These are phyloP conservation scores for Ceyx margarethae DNA, from an alignment of 2,113 vertebrate genomes.

Conservation along the genomic window DNA sequence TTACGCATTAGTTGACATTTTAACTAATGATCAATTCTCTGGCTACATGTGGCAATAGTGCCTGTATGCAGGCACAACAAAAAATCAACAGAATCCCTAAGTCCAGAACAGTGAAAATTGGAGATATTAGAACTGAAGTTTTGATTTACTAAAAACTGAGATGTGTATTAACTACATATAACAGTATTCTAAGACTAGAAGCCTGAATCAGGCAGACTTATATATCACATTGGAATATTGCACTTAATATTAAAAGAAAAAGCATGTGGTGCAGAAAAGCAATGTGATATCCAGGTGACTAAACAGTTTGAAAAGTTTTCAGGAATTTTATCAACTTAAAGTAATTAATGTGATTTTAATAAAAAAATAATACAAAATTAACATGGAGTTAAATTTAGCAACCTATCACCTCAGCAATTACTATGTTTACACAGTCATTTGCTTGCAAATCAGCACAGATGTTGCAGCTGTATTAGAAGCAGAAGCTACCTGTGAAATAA, in stretches of 20 bases:
- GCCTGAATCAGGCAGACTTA: not conserved
- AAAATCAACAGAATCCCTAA: not conserved
- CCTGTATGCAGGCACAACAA: not conserved
- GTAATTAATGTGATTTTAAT: not conserved
- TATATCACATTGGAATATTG: not conserved
- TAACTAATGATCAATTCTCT: not conserved
- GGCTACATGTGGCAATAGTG: not conserved
- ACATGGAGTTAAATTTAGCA: slow-evolving; percentile 4
- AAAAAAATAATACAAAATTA: not conserved
- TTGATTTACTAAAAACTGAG: not conserved
- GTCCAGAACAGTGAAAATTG: not conserved
- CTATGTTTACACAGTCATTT: not conserved
- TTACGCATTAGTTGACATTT: not conserved
- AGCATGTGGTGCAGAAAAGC: not conserved
- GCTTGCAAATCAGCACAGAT: not conserved
- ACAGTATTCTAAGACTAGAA: not conserved
- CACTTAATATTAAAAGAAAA: not conserved
- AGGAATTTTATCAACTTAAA: not conserved
- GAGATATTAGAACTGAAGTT: not conserved
- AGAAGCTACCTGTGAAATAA: not conserved
- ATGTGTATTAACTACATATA: fast-evolving
- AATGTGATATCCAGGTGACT: not conserved
- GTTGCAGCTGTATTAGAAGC: not conserved
- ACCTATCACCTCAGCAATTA: not conserved
- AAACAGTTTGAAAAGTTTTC: not conserved